Conservation (phyloP, 2,888 invertebrate genomes). For the Leptopilina drosophilae region DNA sequence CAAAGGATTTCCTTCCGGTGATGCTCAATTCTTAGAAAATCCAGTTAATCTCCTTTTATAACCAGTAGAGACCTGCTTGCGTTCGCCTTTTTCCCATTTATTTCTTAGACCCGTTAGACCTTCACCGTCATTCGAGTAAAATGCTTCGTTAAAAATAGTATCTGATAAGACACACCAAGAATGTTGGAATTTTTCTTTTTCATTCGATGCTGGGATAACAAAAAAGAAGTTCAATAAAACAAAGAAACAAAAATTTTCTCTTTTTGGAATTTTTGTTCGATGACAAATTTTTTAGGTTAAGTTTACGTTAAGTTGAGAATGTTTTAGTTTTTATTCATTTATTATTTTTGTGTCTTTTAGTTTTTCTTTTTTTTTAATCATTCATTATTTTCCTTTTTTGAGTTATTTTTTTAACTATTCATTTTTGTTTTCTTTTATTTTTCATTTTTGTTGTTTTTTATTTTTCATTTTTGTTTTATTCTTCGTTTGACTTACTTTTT, state of each 20-base stretch:
- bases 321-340: too few relatives aligned
- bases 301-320: too few relatives aligned
- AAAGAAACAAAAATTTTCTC: not conserved
- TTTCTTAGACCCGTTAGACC: not conserved
- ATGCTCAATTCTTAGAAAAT: constrained; percentile 17
- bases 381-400: too few relatives aligned
- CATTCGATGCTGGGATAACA: not conserved
- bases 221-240: not conserved
- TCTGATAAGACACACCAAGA: constrained; percentile 12
- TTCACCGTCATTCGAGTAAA: constrained; percentile 11
- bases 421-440: too few relatives aligned
- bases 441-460: too few relatives aligned
- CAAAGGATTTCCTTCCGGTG: not conserved
- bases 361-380: too few relatives aligned
- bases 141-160: constrained; percentile 26
- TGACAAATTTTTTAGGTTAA: not conserved
- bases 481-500: too few relatives aligned
- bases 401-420: too few relatives aligned
- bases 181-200: not conserved
- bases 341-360: too few relatives aligned
- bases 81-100: constrained; percentile 25
- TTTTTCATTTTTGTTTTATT: too few relatives aligned
- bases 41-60: constrained; percentile 34
- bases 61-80: constrained; percentile 8
- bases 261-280: not conserved